Evolutionary conservation across 2,113 vertebrate genomes (phyloP).

Genomic region (Noturus placidus): DNA sequence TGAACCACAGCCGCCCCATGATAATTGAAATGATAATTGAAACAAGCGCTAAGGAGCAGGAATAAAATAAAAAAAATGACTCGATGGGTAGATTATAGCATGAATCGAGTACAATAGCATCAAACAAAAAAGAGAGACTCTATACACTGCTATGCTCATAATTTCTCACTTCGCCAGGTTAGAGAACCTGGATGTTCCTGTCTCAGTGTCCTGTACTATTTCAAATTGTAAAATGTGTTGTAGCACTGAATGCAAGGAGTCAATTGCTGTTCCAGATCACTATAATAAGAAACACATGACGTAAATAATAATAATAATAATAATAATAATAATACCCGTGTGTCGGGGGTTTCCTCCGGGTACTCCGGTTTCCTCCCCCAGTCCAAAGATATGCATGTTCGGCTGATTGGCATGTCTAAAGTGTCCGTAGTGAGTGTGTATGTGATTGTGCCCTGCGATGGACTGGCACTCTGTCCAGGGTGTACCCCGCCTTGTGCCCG

Average conservation of each 20-base stretch:
- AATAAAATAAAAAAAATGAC: background rate
- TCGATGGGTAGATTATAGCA: background rate
- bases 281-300: background rate
- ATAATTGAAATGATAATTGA: too few species aligned
- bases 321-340: too few species aligned
- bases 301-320: background rate
- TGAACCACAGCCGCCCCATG: too few species aligned
- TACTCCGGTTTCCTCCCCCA: too few species aligned
- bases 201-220: background rate
- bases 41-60: background rate
- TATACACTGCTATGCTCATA: background rate
- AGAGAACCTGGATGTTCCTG: background rate
- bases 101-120: background rate
- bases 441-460: too few species aligned
- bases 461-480: too few species aligned
- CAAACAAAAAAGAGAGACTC: background rate
- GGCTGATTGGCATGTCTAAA: too few species aligned
- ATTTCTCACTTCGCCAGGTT: background rate
- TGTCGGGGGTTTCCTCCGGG: too few species aligned
- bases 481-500: too few species aligned
- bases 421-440: too few species aligned
- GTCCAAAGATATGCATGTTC: too few species aligned
- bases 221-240: background rate
- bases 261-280: background rate
- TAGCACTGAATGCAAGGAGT: background rate